Evolutionary conservation across 1,140 invertebrate genomes (phyloP).

Genomic region (Druon quercuslanigerum): DNA sequence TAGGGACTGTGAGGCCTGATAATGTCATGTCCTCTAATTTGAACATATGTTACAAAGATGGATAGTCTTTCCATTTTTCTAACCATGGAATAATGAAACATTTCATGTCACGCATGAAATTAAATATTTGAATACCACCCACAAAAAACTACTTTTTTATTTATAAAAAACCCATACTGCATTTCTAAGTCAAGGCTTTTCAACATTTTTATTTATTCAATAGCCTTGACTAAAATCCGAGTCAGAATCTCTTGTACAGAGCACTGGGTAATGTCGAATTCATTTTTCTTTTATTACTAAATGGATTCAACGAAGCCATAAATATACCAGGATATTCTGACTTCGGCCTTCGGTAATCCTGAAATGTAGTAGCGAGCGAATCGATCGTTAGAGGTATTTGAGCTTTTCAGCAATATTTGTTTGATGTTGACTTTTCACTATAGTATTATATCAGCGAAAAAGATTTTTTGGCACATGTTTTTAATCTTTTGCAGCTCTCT

Average conservation of each 20-base stretch:
- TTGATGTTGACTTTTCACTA: constrained; percentile 53
- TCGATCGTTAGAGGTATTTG: constrained; percentile 55
- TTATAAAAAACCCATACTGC: no score
- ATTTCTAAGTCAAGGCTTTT: not conserved
- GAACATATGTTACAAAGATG: no score
- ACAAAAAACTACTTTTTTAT: no score
- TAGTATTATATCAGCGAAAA: constrained; percentile 38
- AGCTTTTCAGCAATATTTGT: constrained; percentile 32
- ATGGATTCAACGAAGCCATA: constrained; percentile 55
- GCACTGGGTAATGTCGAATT: constrained; percentile 5
- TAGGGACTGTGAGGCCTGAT: no score
- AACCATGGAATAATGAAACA: no score
- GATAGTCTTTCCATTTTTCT: no score
- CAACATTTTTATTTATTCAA: not conserved
- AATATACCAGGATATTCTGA: constrained; percentile 58
- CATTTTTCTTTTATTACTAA: constrained; percentile 50
- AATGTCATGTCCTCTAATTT: no score
- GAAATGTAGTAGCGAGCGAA: constrained; percentile 57
- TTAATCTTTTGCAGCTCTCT: not conserved
- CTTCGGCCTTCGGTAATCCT: constrained; percentile 60
- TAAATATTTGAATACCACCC: no score
- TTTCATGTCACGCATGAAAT: no score
- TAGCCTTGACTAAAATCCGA: constrained; percentile 37
- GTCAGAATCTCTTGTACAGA: constrained; percentile 28
- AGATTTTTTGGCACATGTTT: constrained; percentile 23